A percentile compares a stretch with the other conserved stretches of the same genome.
Evolutionary conservation across 2,888 invertebrate genomes (phyloP).

Genomic region (Volucella bombylans): DNA sequence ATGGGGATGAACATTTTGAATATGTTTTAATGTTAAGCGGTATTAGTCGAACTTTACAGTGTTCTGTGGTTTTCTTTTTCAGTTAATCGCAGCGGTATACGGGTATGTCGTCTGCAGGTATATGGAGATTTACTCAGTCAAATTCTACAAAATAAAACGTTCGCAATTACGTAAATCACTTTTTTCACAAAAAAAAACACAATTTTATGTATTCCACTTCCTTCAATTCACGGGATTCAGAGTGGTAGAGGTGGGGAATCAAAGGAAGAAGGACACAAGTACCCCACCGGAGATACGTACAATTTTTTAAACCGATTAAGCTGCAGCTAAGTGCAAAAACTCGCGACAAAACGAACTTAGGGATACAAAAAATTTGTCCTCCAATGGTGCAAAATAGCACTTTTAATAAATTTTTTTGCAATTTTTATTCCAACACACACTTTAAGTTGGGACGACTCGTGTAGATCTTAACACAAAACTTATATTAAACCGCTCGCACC

Average conservation of each 20-base stretch:
- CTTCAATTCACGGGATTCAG: background rate
- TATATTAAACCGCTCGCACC: conserved; percentile 76
- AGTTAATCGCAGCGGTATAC: conserved; percentile 23
- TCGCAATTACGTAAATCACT: conserved; percentile 57
- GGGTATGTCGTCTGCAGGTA: background rate
- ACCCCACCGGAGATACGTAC: conserved; percentile 26
- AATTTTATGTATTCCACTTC: conserved; percentile 3
- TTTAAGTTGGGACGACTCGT: conserved; percentile 22
- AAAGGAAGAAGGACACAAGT: conserved; percentile 14
- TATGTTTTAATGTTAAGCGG: no score
- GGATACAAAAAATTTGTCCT: conserved; percentile 24
- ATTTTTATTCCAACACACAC: conserved; percentile 28
- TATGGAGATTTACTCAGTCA: conserved; percentile 9
- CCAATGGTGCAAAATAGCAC: conserved; percentile 27
- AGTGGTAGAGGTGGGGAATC: background rate
- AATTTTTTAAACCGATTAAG: conserved; percentile 33
- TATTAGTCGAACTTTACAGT: no score
- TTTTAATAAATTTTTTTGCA: conserved; percentile 23
- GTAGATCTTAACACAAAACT: conserved; percentile 6
- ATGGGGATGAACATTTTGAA: conserved; percentile 79
- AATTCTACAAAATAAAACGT: conserved; percentile 35
- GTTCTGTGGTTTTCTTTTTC: conserved; percentile 48
- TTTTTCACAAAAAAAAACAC: conserved; percentile 12
- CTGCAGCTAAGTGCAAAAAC: conserved; percentile 42
- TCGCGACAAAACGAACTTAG: conserved; percentile 16